Evolutionary conservation across 2,113 vertebrate species (phyloP).

Genomic region (Gymnorhina tibicen): DNA sequence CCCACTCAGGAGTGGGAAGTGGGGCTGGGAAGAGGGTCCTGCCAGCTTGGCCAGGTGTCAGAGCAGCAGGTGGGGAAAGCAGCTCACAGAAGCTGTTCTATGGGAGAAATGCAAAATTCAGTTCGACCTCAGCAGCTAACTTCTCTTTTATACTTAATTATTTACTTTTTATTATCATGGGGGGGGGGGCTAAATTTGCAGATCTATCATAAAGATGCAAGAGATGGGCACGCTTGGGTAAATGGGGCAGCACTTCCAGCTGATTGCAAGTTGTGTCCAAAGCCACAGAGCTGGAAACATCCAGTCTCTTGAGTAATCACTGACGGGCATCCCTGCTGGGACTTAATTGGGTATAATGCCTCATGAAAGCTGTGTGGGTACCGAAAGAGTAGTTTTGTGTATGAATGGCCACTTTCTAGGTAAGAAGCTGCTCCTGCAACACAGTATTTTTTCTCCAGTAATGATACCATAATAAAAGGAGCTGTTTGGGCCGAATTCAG

Average conservation of each 20-base stretch:
- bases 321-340: neutral
- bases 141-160: neutral
- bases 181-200: neutral
- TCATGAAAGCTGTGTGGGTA: neutral
- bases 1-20: neutral
- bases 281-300: neutral
- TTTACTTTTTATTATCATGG: neutral
- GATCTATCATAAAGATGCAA: neutral
- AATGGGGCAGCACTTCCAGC: neutral
- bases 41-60: neutral
- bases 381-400: neutral
- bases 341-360: neutral
- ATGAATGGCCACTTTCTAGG: neutral
- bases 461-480: neutral
- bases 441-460: neutral
- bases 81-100: accelerated
- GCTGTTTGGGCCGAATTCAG: neutral
- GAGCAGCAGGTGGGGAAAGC: neutral
- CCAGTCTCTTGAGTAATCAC: neutral
- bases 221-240: neutral
- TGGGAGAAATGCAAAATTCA: neutral
- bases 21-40: neutral
- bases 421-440: neutral
- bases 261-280: neutral
- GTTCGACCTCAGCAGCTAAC: neutral